Conservation (phyloP, 2,113 vertebrate genomes). For the Hipposideros armiger region DNA sequence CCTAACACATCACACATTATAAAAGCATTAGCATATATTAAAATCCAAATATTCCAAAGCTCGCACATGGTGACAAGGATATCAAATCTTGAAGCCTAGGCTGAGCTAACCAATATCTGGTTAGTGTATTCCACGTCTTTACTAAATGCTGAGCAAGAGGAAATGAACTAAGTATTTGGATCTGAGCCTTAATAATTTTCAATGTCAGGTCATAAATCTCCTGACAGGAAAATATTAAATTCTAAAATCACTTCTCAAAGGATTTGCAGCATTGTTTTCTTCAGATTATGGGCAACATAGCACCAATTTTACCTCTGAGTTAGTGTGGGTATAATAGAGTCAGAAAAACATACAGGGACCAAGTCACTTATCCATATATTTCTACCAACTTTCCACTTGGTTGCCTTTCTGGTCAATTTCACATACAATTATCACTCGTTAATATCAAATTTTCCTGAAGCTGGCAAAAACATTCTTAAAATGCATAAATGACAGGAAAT, state of each 20-base stretch:
- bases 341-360: neutral
- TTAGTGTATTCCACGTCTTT: neutral
- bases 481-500: neutral
- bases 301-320: slow-evolving; percentile 42
- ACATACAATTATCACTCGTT: slow-evolving; percentile 46
- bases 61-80: slow-evolving; percentile 56
- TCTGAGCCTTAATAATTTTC: slow-evolving; percentile 63
- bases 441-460: slow-evolving; percentile 26
- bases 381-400: neutral
- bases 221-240: slow-evolving; percentile 68
- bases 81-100: slow-evolving; percentile 4
- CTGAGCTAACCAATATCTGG: slow-evolving; percentile 22
- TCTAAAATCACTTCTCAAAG: slow-evolving; percentile 63
- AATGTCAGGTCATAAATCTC: slow-evolving; percentile 73
- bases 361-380: neutral
- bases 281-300: slow-evolving; percentile 24
- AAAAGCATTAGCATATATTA: slow-evolving; percentile 80
- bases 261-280: slow-evolving; percentile 27
- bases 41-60: slow-evolving; percentile 69
- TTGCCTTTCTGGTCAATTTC: neutral
- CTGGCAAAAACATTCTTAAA: slow-evolving; percentile 30
- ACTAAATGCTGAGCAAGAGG: slow-evolving; percentile 58
- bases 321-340: neutral
- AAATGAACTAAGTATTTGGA: slow-evolving; percentile 58
- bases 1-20: slow-evolving; percentile 74